These are phyloP conservation scores for Plecotus auritus DNA, from an alignment of 2,113 vertebrate species.

Conservation along the genomic window DNA sequence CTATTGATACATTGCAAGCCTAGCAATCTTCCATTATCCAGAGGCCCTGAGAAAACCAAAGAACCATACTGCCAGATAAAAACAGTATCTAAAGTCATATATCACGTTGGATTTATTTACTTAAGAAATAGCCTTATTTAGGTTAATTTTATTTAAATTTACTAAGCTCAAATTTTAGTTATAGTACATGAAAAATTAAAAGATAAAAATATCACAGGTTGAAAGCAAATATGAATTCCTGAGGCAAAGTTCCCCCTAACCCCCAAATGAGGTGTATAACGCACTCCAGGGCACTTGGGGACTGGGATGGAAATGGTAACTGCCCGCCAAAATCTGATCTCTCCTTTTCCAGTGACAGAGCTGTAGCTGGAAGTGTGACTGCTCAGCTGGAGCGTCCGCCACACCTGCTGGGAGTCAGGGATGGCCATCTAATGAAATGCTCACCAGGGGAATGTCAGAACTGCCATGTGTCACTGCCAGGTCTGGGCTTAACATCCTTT, in stretches of 20 bases:
- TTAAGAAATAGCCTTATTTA: background rate
- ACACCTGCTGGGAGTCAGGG: background rate
- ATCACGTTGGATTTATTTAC: background rate
- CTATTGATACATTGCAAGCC: background rate
- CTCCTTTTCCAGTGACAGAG: background rate
- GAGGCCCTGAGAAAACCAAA: background rate
- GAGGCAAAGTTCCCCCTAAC: background rate
- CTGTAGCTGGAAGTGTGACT: background rate
- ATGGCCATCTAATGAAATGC: background rate
- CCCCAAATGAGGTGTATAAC: background rate
- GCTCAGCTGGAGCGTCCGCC: background rate
- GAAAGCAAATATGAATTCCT: background rate
- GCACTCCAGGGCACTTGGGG: background rate
- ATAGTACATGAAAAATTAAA: background rate
- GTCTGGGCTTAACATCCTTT: background rate
- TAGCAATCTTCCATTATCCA: background rate
- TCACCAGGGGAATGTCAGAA: background rate
- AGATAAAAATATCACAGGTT: background rate
- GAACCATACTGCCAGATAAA: background rate
- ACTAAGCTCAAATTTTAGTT: background rate
- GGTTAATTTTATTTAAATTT: background rate
- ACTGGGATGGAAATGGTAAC: background rate
- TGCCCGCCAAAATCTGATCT: background rate
- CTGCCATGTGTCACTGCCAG: background rate
- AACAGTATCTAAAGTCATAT: background rate